Base-by-base conservation (phyloP, 2,888 invertebrate species). In the Punctoribates punctum region DNA sequence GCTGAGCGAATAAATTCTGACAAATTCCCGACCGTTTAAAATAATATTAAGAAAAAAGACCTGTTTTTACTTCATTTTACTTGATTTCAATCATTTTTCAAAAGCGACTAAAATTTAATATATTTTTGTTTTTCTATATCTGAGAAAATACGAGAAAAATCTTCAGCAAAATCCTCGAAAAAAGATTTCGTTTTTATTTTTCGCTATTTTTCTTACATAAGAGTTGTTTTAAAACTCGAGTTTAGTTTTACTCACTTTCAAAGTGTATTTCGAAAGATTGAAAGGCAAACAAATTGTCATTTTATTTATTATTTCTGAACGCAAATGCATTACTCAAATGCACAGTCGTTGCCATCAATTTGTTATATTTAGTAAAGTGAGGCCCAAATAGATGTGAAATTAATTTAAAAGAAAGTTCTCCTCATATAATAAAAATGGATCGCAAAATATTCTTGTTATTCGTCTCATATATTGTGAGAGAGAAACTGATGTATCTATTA, bases 381-480 rank as follows among this genome's bases (percentile, higher is more conserved):
- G n/a, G n/a, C n/a, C n/a, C n/a, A 23, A 8, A 60, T 25, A 60
- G 20, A 4, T 60, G 60, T 60, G 20, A 60, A 60, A 60, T 60
- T 60, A 60, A 60, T 60, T 60, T 60, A 27, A n/a, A 60, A 27
- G 60, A 60, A 60, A 60, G 23, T 23, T 60, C 23, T 60, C 23
- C 23, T 27, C 23, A 23, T 27, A 60, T 23, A 60, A 60, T 60
- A 60, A 25, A 60, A 60, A 60, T 60, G 60, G 23, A 60, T 60
- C 9, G 23, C 6, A 60, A 60, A 23, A 46, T 15, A 46, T n/a
- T n/a, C n/a, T n/a, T n/a, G 48, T 48, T 8, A 48, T 48, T 48
- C 17, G 48, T 13, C 4, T 4, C 17, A 48, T 17, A 48, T 48
- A 48, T 17, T 11, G 48, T 48, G 9, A 17, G 9, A 48, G 48